Conservation (phyloP, 2,888 invertebrate species). For the Myopa testacea region DNA sequence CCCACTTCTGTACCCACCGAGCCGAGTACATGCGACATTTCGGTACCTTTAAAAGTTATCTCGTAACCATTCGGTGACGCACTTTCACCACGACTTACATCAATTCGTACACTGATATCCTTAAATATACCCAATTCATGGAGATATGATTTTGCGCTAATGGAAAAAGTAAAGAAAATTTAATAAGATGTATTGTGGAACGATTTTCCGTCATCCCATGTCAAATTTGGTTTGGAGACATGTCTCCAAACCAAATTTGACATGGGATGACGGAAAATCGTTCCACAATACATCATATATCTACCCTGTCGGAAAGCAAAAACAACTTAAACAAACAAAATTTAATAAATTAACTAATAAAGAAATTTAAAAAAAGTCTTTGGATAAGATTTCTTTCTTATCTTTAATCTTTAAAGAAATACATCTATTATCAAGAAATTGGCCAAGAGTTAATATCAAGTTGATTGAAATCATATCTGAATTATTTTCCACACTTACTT, state of each 20-base stretch:
- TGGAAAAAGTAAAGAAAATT: constrained; percentile 42
- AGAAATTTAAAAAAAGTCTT: not conserved
- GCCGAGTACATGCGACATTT: constrained; percentile 84
- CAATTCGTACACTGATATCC: constrained; percentile 86
- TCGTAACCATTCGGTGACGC: constrained; percentile 85
- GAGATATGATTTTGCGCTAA: constrained; percentile 78
- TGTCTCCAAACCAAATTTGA: too few relatives aligned
- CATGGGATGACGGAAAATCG: too few relatives aligned
- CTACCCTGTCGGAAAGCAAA: too few relatives aligned
- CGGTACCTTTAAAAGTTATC: constrained; percentile 86
- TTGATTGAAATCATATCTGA: too few relatives aligned
- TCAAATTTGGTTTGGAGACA: too few relatives aligned
- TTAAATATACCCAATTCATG: constrained; percentile 91
- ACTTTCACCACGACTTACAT: constrained; percentile 83
- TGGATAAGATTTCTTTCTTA: not conserved
- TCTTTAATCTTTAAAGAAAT: not conserved
- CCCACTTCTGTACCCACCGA: constrained; percentile 89
- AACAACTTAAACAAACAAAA: not conserved
- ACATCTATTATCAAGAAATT: not conserved
- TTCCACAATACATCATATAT: too few relatives aligned
- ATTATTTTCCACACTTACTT: constrained; percentile 67
- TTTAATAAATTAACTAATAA: not conserved
- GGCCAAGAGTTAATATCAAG: too few relatives aligned
- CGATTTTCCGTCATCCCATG: too few relatives aligned
- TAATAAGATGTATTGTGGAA: not conserved